Evolutionary conservation across 2,888 invertebrate genomes (phyloP).

Genomic region (Amiota minor): DNA sequence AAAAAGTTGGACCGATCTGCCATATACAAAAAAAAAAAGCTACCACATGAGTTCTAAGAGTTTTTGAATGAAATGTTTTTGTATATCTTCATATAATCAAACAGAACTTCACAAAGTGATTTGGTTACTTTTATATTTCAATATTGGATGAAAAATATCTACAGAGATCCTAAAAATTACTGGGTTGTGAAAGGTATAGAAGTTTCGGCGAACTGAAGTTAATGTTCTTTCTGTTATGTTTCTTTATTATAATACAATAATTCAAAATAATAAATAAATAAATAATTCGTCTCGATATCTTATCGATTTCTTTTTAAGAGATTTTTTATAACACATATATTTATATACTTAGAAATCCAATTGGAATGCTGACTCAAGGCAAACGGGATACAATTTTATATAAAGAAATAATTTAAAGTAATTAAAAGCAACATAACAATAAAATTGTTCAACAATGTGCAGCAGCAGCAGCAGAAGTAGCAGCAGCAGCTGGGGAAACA

Average conservation of each 20-base stretch:
- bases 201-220: too few relatives aligned
- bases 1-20: too few relatives aligned
- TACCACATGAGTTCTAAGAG: too few relatives aligned
- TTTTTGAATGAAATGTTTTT: too few relatives aligned
- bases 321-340: conserved; percentile 43
- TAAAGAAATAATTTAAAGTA: neutral
- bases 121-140: too few relatives aligned
- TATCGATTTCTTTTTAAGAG: conserved; percentile 47
- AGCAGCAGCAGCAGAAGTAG: neutral
- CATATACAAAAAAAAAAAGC: too few relatives aligned
- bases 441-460: neutral
- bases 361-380: conserved; percentile 23
- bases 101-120: too few relatives aligned
- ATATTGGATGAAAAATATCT: too few relatives aligned
- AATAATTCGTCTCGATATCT: neutral
- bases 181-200: conserved; percentile 15
- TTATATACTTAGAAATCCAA: neutral
- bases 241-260: conserved; percentile 11
- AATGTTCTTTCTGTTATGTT: conserved; percentile 31
- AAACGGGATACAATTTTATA: conserved; percentile 1
- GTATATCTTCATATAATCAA: too few relatives aligned
- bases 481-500: too few relatives aligned
- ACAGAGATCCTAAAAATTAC: too few relatives aligned
- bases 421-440: neutral
- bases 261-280: conserved; percentile 10